Conservation (phyloP, 2,888 invertebrate genomes). For the Sarcophaga variegata region DNA sequence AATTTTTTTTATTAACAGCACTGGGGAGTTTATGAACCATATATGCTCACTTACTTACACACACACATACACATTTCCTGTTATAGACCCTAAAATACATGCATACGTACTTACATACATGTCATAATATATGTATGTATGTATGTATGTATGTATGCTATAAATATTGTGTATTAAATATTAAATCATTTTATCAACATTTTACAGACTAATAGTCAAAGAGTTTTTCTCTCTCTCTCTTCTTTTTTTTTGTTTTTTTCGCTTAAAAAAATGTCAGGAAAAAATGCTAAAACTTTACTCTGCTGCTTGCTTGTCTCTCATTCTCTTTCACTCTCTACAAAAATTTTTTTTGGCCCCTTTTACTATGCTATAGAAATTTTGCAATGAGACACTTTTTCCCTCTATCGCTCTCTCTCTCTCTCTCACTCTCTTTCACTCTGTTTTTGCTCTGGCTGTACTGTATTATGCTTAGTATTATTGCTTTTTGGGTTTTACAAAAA, state of each 20-base stretch:
- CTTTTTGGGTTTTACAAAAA: background rate
- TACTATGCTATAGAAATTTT: conserved; percentile 38
- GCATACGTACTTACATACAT: no score
- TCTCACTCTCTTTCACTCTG: background rate
- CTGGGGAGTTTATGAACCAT: no score
- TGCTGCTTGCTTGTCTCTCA: background rate
- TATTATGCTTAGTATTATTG: no score
- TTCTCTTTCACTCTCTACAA: background rate
- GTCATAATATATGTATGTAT: no score
- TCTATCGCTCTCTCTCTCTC: no score
- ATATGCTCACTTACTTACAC: no score
- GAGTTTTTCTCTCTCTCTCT: background rate
- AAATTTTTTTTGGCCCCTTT: conserved; percentile 5
- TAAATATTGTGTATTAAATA: conserved; percentile 41
- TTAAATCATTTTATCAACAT: conserved; percentile 63
- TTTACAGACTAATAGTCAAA: conserved; percentile 59
- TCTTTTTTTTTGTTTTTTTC: background rate
- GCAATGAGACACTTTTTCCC: background rate
- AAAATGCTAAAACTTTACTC: background rate
- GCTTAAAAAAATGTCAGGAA: background rate
- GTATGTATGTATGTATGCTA: no score
- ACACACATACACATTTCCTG: no score
- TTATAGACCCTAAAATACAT: no score
- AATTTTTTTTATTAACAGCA: no score
- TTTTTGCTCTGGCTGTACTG: background rate